These are phyloP conservation scores for Gadus chalcogrammus DNA, from an alignment of 2,113 vertebrate genomes.

Conservation along the genomic window DNA sequence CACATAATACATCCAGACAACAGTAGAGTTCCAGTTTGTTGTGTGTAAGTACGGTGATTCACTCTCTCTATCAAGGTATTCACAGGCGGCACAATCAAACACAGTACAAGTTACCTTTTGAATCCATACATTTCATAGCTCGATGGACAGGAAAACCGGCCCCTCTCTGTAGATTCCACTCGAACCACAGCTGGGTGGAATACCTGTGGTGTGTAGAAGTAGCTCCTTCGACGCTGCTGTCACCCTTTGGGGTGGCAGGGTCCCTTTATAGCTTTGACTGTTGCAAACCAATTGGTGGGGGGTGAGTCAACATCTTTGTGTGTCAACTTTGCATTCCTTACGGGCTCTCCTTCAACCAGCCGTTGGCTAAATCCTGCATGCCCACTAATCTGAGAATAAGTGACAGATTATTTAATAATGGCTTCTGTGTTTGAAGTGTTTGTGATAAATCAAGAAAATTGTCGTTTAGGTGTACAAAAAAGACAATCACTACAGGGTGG, in stretches of 20 bases:
- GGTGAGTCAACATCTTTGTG: slow-evolving; percentile 45
- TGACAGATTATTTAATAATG: no score
- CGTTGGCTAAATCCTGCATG: no score
- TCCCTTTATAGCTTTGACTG: slow-evolving; percentile 40
- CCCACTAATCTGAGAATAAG: no score
- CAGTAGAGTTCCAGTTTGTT: no score
- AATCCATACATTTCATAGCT: no score
- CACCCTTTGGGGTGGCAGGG: slow-evolving; percentile 22
- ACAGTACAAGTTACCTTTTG: no score
- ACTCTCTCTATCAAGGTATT: no score
- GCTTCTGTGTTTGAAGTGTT: not conserved
- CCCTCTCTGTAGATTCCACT: slow-evolving; percentile 15
- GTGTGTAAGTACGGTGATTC: no score
- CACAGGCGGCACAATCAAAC: no score
- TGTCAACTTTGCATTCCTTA: slow-evolving; percentile 43
- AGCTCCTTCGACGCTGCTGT: slow-evolving; percentile 24
- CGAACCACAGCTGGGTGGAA: slow-evolving; percentile 9
- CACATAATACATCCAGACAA: not conserved
- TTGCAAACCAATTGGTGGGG: slow-evolving; percentile 45
- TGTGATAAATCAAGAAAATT: not conserved
- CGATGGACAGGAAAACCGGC: no score
- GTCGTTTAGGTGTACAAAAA: not conserved
- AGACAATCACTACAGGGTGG: not conserved
- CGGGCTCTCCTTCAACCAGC: slow-evolving; percentile 20
- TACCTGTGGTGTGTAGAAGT: slow-evolving; percentile 2